These are phyloP conservation scores for Drosophila prosaltans DNA, from an alignment of 1,140 invertebrate genomes.

Conservation along the genomic window DNA sequence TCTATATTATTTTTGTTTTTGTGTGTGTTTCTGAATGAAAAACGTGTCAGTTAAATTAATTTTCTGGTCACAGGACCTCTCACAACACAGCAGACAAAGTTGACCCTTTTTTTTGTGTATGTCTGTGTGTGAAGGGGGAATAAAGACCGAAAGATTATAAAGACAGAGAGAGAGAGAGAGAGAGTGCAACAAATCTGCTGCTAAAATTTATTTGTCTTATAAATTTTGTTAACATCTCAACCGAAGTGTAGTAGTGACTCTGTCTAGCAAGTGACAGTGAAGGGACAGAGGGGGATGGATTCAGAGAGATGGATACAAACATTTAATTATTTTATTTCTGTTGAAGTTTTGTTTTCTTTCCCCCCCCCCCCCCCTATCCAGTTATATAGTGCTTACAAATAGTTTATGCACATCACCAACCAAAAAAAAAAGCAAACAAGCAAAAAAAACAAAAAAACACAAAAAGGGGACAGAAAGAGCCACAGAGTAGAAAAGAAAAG, in stretches of 20 bases:
- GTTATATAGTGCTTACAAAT: conserved; percentile 39
- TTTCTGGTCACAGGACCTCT: conserved; percentile 41
- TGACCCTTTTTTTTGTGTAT: conserved; percentile 38
- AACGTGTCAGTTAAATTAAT: conserved; percentile 59
- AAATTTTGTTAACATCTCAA: conserved; percentile 61
- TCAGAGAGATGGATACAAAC: conserved; percentile 14
- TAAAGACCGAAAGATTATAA: neutral
- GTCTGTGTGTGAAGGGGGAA: neutral
- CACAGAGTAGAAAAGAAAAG: conserved; percentile 15
- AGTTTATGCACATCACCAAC: conserved; percentile 52
- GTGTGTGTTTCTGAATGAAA: conserved; percentile 37
- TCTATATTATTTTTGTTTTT: neutral
- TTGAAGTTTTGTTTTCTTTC: conserved; percentile 22
- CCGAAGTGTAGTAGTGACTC: conserved; percentile 18
- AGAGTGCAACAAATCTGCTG: conserved; percentile 44
- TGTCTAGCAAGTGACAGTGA: neutral
- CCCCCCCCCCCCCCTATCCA: neutral
- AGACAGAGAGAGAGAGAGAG: neutral
- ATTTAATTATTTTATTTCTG: conserved; percentile 57
- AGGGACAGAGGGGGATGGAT: neutral
- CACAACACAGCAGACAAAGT: conserved; percentile 14
- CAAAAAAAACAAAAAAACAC: conserved; percentile 23
- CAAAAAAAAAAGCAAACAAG: conserved; percentile 12
- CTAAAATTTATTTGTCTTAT: conserved; percentile 62
- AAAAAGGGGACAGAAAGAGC: neutral